phyloP scores from a whole-genome alignment of 2,888 invertebrate species.

The Trichopria drosophilae region DNA sequence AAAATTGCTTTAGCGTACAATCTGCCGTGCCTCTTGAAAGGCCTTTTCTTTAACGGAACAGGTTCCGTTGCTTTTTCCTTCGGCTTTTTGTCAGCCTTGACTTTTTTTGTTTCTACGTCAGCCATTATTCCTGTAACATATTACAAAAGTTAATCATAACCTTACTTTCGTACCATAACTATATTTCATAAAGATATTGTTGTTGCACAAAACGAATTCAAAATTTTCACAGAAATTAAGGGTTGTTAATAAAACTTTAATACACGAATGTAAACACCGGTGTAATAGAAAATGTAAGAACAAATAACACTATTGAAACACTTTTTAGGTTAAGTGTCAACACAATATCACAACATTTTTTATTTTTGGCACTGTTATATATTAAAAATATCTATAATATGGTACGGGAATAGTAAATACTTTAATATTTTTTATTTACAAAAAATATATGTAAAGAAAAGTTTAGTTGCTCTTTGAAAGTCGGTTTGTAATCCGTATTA shows the following conservation, averaged over 20 bases:
- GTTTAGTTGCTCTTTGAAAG: no score
- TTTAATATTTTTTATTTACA: no score
- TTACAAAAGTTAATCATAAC: background rate
- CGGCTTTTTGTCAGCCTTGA: conserved; percentile 63
- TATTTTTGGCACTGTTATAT: no score
- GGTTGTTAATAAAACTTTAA: background rate
- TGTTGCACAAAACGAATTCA: background rate
- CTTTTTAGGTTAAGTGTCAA: no score
- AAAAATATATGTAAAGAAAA: no score
- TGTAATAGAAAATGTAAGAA: no score
- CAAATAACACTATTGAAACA: no score
- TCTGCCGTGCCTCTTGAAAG: conserved; percentile 74
- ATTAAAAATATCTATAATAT: no score
- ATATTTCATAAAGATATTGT: background rate
- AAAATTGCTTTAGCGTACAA: conserved; percentile 97
- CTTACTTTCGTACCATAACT: background rate
- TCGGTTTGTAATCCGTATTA: no score
- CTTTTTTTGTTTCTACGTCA: conserved; percentile 65
- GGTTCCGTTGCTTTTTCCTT: conserved; percentile 63
- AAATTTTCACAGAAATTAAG: background rate
- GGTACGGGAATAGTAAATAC: no score
- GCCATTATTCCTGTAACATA: conserved; percentile 60
- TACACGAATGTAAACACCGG: no score
- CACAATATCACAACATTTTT: no score
- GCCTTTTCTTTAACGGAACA: conserved; percentile 56